These are phyloP conservation scores for Andrena bicolor DNA, from an alignment of 2,888 invertebrate genomes.

Conservation along the genomic window DNA sequence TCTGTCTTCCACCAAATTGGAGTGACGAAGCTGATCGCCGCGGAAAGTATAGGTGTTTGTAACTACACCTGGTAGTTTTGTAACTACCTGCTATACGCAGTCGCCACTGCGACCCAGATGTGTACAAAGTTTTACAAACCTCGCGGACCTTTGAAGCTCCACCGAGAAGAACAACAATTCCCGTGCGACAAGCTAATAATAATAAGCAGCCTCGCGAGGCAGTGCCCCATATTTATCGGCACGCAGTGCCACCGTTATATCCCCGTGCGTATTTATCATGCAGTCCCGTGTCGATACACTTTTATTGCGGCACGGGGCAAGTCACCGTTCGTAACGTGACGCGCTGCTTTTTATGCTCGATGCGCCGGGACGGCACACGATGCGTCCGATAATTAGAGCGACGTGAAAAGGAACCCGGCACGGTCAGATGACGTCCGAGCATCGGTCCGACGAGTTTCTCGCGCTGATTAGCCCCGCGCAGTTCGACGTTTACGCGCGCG, in stretches of 20 bases:
- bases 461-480: slow-evolving; percentile 24
- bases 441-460: slow-evolving; percentile 37
- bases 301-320: slow-evolving; percentile 23
- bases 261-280: slow-evolving; percentile 15
- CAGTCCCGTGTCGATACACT: slow-evolving; percentile 12
- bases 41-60: not conserved
- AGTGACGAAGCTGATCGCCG: not conserved
- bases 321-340: slow-evolving; percentile 13
- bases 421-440: slow-evolving; percentile 16
- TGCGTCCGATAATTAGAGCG: slow-evolving; percentile 44
- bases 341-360: slow-evolving; percentile 27
- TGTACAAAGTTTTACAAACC: not conserved
- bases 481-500: not conserved
- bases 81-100: too few species aligned
- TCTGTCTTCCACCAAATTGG: not conserved
- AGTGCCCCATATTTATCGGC: slow-evolving; percentile 32
- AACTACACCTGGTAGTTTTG: too few species aligned
- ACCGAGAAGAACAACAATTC: not conserved
- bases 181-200: slow-evolving; percentile 15
- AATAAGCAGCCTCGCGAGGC: slow-evolving; percentile 31
- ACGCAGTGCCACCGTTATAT: slow-evolving; percentile 31
- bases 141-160: not conserved
- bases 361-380: slow-evolving; percentile 1
- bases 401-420: slow-evolving; percentile 26
- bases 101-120: not conserved